phyloP scores from a whole-genome alignment of 1,140 invertebrate genomes.

The Trypoxylus dichotomus region DNA sequence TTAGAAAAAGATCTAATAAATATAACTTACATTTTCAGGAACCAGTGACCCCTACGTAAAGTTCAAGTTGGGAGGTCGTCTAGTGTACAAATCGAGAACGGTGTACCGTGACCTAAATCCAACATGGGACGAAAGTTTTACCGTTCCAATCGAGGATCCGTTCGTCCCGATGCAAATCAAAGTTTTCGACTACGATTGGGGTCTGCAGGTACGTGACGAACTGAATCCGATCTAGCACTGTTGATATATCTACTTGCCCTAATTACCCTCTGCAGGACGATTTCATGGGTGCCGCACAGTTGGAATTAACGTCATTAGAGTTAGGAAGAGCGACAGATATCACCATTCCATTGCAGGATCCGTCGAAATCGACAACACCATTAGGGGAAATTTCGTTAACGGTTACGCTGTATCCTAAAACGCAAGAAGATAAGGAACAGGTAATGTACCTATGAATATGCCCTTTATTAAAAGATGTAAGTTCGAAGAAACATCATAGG shows the following conservation, averaged over 20 bases:
- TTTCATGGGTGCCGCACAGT: constrained; percentile 89
- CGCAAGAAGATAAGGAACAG: constrained; percentile 92
- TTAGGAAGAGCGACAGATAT: constrained; percentile 80
- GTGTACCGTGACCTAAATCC: constrained; percentile 90
- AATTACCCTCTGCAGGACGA: constrained; percentile 71
- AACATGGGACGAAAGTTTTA: constrained; percentile 95
- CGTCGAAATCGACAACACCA: constrained; percentile 63
- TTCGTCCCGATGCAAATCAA: constrained; percentile 85
- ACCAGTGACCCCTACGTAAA: constrained; percentile 98
- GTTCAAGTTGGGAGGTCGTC: constrained; percentile 86
- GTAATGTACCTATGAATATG: constrained; percentile 59
- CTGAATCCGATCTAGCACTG: not conserved
- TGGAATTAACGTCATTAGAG: constrained; percentile 85
- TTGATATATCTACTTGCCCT: not conserved
- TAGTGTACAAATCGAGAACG: constrained; percentile 92
- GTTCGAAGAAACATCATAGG: too few species aligned
- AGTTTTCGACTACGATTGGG: constrained; percentile 98
- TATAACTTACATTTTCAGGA: constrained; percentile 63
- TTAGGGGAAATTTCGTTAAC: constrained; percentile 84
- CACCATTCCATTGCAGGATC: constrained; percentile 73
- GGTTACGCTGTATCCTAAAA: constrained; percentile 81
- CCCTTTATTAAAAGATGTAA: too few species aligned
- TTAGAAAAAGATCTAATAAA: too few species aligned
- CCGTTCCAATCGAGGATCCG: constrained; percentile 91
- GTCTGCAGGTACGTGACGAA: constrained; percentile 61